Evolutionary conservation across 1,140 invertebrate species (phyloP).

Genomic region (Pseudomyrmex pallidus): DNA sequence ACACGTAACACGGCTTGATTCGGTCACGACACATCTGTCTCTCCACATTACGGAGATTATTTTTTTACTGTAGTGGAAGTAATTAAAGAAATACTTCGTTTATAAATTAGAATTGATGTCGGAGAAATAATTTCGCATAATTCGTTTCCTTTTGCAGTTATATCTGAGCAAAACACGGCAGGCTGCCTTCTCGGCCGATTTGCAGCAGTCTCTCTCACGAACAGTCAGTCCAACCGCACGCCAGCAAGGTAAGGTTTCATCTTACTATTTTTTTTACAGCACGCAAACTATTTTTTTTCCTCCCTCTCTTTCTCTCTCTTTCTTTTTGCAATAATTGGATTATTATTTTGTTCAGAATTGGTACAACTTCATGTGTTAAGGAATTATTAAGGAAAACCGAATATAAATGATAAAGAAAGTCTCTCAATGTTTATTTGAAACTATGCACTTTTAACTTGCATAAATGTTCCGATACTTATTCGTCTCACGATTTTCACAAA

Average conservation of each 20-base stretch:
- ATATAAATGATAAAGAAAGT: no score
- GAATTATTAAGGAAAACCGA: no score
- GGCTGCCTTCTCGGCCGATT: slow-evolving; percentile 72
- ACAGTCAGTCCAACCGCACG: slow-evolving; percentile 77
- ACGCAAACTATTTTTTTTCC: neutral
- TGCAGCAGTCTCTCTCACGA: slow-evolving; percentile 75
- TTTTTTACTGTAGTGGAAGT: slow-evolving; percentile 43
- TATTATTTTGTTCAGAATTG: no score
- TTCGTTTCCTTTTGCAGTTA: slow-evolving; percentile 74
- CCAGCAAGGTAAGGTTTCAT: slow-evolving; percentile 81
- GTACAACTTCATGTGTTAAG: no score
- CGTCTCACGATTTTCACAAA: slow-evolving; percentile 50
- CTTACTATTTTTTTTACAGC: slow-evolving; percentile 39
- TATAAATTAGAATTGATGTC: slow-evolving; percentile 59
- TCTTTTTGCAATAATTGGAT: neutral
- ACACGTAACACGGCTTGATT: slow-evolving; percentile 36
- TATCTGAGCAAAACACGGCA: slow-evolving; percentile 83
- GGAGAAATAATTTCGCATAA: slow-evolving; percentile 55
- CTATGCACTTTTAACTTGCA: neutral
- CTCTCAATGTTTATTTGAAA: neutral
- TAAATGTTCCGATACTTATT: slow-evolving; percentile 14
- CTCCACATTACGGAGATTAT: slow-evolving; percentile 21
- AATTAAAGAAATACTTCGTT: slow-evolving; percentile 55
- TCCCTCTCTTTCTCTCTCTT: slow-evolving; percentile 12
- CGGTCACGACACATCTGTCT: slow-evolving; percentile 53